Evolutionary conservation across 2,797 vertebrate species (phyloP).

Genomic region (Gallinago stenura): DNA sequence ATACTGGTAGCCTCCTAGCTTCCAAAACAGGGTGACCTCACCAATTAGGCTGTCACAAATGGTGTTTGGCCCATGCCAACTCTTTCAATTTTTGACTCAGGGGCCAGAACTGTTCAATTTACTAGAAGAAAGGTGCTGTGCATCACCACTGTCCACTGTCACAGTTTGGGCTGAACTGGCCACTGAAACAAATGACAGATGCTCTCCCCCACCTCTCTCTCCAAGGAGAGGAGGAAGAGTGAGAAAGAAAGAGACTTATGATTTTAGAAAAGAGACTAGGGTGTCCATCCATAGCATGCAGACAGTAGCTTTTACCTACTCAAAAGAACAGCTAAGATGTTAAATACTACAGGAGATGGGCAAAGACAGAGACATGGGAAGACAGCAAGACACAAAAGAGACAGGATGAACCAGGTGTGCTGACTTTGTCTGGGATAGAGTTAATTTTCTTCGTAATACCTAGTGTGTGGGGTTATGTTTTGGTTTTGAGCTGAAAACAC

Average conservation of each 20-base stretch:
- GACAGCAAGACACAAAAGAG: neutral
- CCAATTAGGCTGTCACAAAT: neutral
- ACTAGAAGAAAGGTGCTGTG: neutral
- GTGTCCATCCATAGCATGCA: neutral
- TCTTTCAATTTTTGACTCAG: neutral
- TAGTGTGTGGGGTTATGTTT: neutral
- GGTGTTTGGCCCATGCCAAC: neutral
- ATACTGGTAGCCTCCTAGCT: neutral
- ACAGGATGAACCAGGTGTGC: neutral
- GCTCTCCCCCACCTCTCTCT: neutral
- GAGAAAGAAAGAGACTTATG: neutral
- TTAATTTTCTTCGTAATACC: neutral
- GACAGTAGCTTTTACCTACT: neutral
- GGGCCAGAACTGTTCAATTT: neutral
- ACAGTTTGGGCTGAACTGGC: neutral
- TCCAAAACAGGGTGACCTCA: neutral
- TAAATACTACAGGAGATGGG: neutral
- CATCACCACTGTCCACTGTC: neutral
- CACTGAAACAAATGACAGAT: neutral
- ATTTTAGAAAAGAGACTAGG: neutral
- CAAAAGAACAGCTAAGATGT: neutral
- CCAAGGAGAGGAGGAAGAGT: neutral
- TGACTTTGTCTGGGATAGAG: neutral
- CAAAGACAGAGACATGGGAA: neutral
- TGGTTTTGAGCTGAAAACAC: neutral